These are phyloP conservation scores for Zaprionus gabonicus DNA, from an alignment of 1,140 invertebrate genomes.

Conservation along the genomic window DNA sequence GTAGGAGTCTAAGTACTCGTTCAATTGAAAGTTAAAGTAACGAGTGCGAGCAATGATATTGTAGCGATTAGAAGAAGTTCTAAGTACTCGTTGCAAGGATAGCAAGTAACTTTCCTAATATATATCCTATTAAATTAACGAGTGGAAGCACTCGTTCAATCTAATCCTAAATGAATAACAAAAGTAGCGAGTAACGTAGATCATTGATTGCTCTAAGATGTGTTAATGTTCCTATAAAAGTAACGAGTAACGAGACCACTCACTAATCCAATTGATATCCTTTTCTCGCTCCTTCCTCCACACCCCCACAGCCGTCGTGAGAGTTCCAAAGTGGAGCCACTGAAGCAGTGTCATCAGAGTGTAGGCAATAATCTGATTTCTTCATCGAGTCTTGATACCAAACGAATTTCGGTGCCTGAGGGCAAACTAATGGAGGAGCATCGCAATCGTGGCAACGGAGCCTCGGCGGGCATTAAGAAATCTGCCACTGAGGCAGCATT, in stretches of 20 bases:
- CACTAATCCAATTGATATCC: not conserved
- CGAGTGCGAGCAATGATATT: too few species aligned
- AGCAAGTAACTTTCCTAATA: too few species aligned
- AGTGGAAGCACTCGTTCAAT: too few species aligned
- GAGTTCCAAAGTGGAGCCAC: slow-evolving; percentile 69
- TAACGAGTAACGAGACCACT: too few species aligned
- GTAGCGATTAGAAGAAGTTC: too few species aligned
- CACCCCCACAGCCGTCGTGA: slow-evolving; percentile 67
- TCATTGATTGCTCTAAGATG: too few species aligned
- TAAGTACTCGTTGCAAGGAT: too few species aligned
- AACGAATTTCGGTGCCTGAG: slow-evolving; percentile 81
- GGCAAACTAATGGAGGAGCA: slow-evolving; percentile 77
- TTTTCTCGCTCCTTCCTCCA: not conserved
- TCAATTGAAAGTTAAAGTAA: too few species aligned
- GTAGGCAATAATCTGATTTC: slow-evolving; percentile 35
- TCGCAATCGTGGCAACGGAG: slow-evolving; percentile 59
- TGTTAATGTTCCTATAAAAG: too few species aligned
- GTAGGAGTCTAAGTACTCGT: too few species aligned
- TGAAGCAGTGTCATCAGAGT: slow-evolving; percentile 61
- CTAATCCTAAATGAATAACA: too few species aligned
- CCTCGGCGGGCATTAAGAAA: slow-evolving; percentile 60
- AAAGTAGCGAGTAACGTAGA: not conserved
- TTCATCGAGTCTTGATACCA: slow-evolving; percentile 49
- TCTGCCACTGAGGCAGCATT: slow-evolving; percentile 87
- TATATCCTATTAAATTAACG: too few species aligned